Evolutionary conservation across 1,140 invertebrate species (phyloP).

Genomic region (Bombus consobrinus): DNA sequence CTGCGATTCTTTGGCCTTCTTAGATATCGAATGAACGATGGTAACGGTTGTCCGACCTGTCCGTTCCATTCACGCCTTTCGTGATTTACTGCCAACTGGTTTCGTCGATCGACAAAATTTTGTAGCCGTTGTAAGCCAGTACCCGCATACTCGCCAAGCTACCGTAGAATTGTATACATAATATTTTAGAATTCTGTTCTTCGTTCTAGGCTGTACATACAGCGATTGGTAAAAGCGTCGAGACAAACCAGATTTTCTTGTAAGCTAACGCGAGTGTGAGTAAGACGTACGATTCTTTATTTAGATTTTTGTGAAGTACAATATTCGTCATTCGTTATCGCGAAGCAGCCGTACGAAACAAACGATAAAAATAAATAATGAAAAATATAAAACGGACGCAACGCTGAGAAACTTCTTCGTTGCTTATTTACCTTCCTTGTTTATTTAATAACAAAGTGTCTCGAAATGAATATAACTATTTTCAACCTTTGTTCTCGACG

Average conservation of each 20-base stretch:
- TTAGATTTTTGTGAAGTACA: too few species aligned
- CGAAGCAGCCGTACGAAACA: too few species aligned
- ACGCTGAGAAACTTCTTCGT: too few species aligned
- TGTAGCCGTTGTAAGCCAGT: background rate
- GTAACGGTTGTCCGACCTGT: constrained; percentile 44
- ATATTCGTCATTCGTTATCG: too few species aligned
- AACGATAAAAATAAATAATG: too few species aligned
- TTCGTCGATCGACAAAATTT: constrained; percentile 59
- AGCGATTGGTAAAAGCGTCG: background rate
- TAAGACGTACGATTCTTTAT: background rate
- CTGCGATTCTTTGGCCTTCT: constrained; percentile 13
- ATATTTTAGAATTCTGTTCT: background rate
- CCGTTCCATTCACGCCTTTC: constrained; percentile 57
- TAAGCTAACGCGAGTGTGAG: too few species aligned
- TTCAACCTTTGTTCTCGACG: too few species aligned
- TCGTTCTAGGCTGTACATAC: background rate
- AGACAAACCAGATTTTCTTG: background rate
- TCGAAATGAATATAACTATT: too few species aligned
- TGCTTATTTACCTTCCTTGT: too few species aligned
- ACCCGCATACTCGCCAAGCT: background rate
- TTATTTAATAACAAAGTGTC: too few species aligned
- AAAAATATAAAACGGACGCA: too few species aligned
- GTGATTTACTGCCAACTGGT: constrained; percentile 58
- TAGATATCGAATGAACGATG: constrained; percentile 59
- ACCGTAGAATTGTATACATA: background rate